Percentiles rank a stretch among this genome's conserved stretches.
phyloP scores from a whole-genome alignment of 2,113 vertebrate genomes.

The Anoura caudifer region DNA sequence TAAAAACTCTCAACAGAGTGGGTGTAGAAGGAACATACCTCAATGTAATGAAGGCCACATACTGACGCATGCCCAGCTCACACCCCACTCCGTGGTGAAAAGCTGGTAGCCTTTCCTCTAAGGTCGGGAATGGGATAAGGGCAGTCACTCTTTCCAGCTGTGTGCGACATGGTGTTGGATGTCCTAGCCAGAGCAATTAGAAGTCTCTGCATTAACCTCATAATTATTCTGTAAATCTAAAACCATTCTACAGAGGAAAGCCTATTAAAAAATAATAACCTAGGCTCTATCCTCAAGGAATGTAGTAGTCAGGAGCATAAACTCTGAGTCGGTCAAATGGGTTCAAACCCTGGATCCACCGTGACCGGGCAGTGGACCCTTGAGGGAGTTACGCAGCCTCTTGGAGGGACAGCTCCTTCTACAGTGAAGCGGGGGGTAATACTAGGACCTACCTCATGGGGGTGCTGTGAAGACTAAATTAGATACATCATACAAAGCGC shows the following conservation, averaged over 20 bases:
- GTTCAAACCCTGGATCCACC: neutral
- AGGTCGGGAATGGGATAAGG: neutral
- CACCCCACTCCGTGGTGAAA: neutral
- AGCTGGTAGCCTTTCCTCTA: neutral
- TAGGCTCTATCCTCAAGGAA: neutral
- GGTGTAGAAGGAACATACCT: neutral
- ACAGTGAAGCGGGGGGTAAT: neutral
- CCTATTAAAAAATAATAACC: neutral
- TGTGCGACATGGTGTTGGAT: neutral
- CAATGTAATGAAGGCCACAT: neutral
- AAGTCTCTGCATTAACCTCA: neutral
- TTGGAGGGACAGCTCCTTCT: neutral
- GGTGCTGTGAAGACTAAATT: neutral
- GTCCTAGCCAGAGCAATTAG: neutral
- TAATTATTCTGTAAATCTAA: conserved; percentile 9
- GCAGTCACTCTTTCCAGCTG: neutral
- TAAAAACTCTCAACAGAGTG: neutral
- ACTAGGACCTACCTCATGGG: neutral
- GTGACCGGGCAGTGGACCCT: neutral
- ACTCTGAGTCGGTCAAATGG: neutral
- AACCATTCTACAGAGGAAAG: neutral
- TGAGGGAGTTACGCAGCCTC: neutral
- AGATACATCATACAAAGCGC: neutral
- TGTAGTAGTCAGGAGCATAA: neutral
- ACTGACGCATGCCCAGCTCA: neutral